Conservation (phyloP, 2,113 vertebrate species). For the Cisticola juncidis region DNA sequence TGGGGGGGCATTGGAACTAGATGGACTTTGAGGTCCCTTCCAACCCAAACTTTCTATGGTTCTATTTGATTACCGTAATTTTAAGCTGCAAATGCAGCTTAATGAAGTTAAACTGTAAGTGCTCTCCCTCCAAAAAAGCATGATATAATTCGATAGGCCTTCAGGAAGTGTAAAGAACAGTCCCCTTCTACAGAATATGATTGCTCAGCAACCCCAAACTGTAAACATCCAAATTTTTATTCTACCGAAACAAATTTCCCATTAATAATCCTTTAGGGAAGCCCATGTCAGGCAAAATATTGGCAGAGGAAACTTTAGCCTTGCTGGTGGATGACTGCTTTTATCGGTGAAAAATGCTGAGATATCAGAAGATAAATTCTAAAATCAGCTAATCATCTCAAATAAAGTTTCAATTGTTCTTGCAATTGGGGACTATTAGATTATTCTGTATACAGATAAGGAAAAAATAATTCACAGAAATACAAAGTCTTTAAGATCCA, state of each 20-base stretch:
- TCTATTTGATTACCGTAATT: not conserved
- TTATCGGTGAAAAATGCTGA: not conserved
- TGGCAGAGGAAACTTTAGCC: not conserved
- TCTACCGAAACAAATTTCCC: not conserved
- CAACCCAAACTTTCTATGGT: not conserved
- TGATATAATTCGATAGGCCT: not conserved
- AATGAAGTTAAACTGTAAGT: not conserved
- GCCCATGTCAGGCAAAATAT: not conserved
- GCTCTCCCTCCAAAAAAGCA: not conserved
- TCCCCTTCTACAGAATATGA: not conserved
- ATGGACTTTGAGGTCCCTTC: not conserved
- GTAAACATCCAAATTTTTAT: not conserved
- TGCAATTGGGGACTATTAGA: not conserved
- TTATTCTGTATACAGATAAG: not conserved
- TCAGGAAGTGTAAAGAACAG: not conserved
- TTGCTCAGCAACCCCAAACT: not conserved
- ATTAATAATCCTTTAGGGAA: not conserved
- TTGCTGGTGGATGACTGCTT: not conserved
- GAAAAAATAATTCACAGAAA: conserved; percentile 15
- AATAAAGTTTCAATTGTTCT: not conserved
- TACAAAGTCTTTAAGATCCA: conserved; percentile 4
- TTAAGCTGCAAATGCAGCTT: not conserved
- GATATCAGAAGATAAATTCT: not conserved
- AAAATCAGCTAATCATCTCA: not conserved
- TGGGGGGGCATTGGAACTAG: not conserved